Base-by-base conservation (phyloP, 1,140 invertebrate species). In the Archegozetes longisetosus region DNA sequence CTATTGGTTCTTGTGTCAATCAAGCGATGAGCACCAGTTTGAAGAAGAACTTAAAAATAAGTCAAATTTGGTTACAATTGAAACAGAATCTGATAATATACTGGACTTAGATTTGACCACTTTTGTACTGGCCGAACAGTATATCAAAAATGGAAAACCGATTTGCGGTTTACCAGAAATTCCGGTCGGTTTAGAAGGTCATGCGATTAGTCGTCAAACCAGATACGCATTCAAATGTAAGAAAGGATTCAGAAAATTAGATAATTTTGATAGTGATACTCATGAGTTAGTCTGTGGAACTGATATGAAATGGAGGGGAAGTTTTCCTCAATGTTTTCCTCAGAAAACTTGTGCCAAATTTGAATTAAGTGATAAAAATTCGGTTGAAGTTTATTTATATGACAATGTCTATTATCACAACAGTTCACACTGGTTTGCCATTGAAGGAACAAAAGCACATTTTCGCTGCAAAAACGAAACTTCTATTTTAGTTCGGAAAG, bases 1-100 rank as follows among this genome's bases (percentile, higher is more conserved):
- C 24, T 57, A 57, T 50, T 57, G 55, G 55, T 57, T 55, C 28
- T 57, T 57, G 20, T 57, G 55, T 48, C 55, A 46, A 1, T 55
- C 55, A 13, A 57, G 48, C 26, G 40, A 29, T 2, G 1, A 2
- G 20, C 13, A 24, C 14, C 29, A 57, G 26, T 57, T 57, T 26
- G 2, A 57, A 12, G 20, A 50, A 22, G 55, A 57, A 50, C 14
- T 50, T 17, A 47, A n/a, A 50, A 23, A 48, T 26, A 23, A 22
- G 23, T 49, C 55, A 2, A n/a, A 24, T 57, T n/a, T 55, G 17
- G 13, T 57, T 13, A 4, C 13, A 2, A 57, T 57, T 26, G 55
- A 57, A 57, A 57, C 55, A 1, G 48, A 14, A 20, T 23, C 55
- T 2, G 13, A 57, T 2, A 24, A 17, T 3, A 29, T 46, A 2